Percentiles rank a stretch among this genome's conserved stretches.
phyloP scores from a whole-genome alignment of 2,113 vertebrate genomes.

The Plestiodon gilberti region DNA sequence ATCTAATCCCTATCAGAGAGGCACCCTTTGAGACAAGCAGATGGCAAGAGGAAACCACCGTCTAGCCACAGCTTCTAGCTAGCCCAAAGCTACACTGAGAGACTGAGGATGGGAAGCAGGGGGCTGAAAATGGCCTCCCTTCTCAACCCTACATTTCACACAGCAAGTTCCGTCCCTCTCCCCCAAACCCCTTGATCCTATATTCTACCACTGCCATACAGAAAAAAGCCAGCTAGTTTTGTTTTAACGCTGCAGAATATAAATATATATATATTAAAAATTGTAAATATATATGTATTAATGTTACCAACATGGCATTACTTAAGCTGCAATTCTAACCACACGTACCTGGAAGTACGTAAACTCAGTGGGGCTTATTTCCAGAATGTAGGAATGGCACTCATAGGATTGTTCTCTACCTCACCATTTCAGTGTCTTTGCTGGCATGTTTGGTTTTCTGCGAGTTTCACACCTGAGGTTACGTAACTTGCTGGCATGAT shows the following conservation, averaged over 20 bases:
- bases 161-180: no score
- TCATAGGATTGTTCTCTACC: no score
- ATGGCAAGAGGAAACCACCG: no score
- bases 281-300: no score
- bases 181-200: background rate
- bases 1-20: background rate
- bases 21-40: background rate
- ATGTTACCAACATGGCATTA: background rate
- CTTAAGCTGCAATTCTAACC: background rate
- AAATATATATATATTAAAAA: no score
- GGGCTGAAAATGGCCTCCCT: background rate
- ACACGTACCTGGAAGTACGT: no score
- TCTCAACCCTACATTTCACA: background rate
- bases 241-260: background rate
- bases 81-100: background rate
- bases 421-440: no score
- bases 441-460: no score
- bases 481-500: background rate
- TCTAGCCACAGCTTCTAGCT: no score
- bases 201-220: background rate
- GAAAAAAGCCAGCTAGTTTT: background rate
- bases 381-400: no score
- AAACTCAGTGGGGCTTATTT: no score
- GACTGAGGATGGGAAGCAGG: background rate
- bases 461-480: background rate